These are phyloP conservation scores for Acleris emargana DNA, from an alignment of 2,888 invertebrate genomes.

Conservation along the genomic window DNA sequence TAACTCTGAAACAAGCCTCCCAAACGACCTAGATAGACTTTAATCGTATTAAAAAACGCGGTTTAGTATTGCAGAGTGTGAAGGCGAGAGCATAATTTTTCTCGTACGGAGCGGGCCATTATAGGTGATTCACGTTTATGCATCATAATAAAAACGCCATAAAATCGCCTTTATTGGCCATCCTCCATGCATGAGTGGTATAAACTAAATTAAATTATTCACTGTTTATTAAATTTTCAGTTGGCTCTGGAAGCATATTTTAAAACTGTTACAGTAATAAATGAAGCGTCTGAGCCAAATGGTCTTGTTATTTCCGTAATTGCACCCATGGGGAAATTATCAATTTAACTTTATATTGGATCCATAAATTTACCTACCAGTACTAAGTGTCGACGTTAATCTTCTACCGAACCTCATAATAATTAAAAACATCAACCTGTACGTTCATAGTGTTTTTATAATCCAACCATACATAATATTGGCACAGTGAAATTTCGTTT, in stretches of 20 bases:
- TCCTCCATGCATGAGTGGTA: constrained; percentile 74
- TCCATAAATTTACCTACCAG: not conserved
- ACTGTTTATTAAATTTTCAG: constrained; percentile 78
- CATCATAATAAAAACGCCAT: constrained; percentile 81
- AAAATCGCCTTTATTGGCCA: constrained; percentile 80
- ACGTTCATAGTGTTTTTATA: no score
- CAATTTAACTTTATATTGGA: not conserved
- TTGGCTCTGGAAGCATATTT: constrained; percentile 72
- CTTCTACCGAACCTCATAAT: no score
- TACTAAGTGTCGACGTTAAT: no score
- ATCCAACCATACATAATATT: no score
- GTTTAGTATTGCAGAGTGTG: constrained; percentile 23
- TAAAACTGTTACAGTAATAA: constrained; percentile 66
- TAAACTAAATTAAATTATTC: constrained; percentile 76
- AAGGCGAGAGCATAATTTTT: constrained; percentile 52
- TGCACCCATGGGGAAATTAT: constrained; percentile 1
- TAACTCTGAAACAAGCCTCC: no score
- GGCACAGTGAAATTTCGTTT: no score
- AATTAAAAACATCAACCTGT: no score
- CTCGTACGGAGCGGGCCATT: constrained; percentile 59
- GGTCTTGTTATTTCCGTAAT: constrained; percentile 46
- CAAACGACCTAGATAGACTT: not conserved
- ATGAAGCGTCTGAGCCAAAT: constrained; percentile 63
- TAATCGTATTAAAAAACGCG: constrained; percentile 10
- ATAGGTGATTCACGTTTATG: constrained; percentile 79